Base-by-base conservation (phyloP, 2,888 invertebrate genomes). In the Drosophila mimetica region DNA sequence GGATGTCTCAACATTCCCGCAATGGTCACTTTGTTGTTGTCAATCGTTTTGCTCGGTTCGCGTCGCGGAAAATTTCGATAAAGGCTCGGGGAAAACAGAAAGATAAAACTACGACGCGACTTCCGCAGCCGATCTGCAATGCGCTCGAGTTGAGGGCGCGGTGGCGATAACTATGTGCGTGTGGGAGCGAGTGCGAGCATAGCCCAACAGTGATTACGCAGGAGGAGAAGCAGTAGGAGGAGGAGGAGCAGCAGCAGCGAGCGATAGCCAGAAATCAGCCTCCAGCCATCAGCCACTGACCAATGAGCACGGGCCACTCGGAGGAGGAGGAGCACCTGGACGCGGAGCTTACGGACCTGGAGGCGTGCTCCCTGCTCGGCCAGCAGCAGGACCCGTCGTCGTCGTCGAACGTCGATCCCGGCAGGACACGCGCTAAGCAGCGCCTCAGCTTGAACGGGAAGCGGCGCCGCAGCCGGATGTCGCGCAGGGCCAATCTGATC, bases 401-500 rank as follows among this genome's bases (percentile, higher is more conserved):
- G n/a, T n/a, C n/a, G n/a, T 57, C 55, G 25, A 63, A 53, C 54
- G 67, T 41, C 47, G 73, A 73, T 42, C 41, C 71, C 60, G 74
- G 69, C 72, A 88, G 85, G 77, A 79, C 88, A 71, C 89, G 89
- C 74, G 75, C 88, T 54, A 89, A 89, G 71, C 85, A 89, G 66
- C 87, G 90, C 59, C 61, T 86, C 66, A 80, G 78, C 46, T 75
- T 90, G 39, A 73, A 80, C 63, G 83, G 86, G 55, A 90, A 90
- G 57, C 78, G 88, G 41, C 79, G 90, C 48, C 89, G 87, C 69
- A 90, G 83, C 71, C 85, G 84, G 53, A 92, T 92, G 92, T 90
- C 91, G 63, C 90, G 92, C 57, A 89, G 91, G 71, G 90, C 91
- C 28, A 92, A 92, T 85, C 76, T 92, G 36, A 91, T 92, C 77